Base-by-base conservation (phyloP, 2,113 vertebrate genomes). In the Sardina pilchardus region DNA sequence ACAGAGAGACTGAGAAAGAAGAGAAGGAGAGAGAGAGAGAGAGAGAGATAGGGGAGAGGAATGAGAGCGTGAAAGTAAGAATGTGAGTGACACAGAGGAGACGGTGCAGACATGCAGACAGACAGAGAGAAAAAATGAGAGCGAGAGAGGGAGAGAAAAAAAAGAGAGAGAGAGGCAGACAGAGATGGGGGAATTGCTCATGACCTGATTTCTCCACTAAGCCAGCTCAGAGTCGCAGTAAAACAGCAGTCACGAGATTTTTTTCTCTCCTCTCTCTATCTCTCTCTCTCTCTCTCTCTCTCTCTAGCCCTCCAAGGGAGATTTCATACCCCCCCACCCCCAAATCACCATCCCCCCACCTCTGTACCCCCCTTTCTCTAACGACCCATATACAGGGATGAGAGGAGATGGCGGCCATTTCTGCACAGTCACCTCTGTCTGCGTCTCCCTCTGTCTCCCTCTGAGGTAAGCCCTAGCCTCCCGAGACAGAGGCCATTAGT, bases 181-280 rank as follows among this genome's bases (percentile, higher is more conserved):
- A 75, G 42, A 43, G 84, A 84, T 78, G 81, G 47, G 3, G 48
- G 85, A 43, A 82, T 82, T 80, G 89, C 87, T 87, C 56, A 84
- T 93, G 93, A 93, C 93, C 93, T 90, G 92, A 93, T 93, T 95
- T 94, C 88, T 85, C 80, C 83, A 85, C 85, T 88, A 91, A 92
- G 91, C 91, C 91, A 45, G 85, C 43, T 87, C 82, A 88, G 88
- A 91, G 59, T 50, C 39, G 0, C 67, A 81, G 50, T 53, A 85
- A 45, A 81, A 59, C 63, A 81, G 67, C 82, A 78, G 34, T 83
- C 30, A 16, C 44, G 6, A 67, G 42, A 83, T 10, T 42, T 36
- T 36, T 75, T 75, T 34, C 34, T 34, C 10, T 26, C 26, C 6
- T 59, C 19, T 59, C 19, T 59, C 19, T 59, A 7, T 16, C n/a